A percentile compares a stretch with the other conserved stretches of the same genome.
phyloP scores from a whole-genome alignment of 1,140 invertebrate species.

The Armadillidium nasatum region DNA sequence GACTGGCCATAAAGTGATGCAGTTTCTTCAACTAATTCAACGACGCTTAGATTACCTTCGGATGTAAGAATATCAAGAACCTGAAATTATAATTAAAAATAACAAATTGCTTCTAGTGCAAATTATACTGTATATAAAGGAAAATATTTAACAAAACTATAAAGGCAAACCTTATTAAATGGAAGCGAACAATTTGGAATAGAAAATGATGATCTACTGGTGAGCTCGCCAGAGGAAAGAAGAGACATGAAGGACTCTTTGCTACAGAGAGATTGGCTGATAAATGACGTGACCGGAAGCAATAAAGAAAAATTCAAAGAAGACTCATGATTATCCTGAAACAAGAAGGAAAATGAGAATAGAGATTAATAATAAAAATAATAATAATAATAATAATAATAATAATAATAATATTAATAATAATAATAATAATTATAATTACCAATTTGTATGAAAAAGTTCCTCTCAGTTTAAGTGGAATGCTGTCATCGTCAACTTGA shows the following conservation, averaged over 20 bases:
- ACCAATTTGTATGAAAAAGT: background rate
- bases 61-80: background rate
- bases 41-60: background rate
- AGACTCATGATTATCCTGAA: background rate
- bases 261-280: background rate
- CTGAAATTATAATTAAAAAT: background rate
- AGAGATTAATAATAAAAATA: too few relatives aligned
- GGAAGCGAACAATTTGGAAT: background rate
- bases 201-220: background rate
- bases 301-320: background rate
- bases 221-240: background rate
- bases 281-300: background rate
- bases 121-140: too few relatives aligned
- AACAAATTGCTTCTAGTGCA: too few relatives aligned
- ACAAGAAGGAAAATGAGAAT: too few relatives aligned
- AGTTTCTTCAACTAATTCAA: background rate
- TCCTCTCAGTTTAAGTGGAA: background rate
- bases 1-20: slow-evolving; percentile 2
- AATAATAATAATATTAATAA: too few relatives aligned
- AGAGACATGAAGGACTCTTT: background rate
- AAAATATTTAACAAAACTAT: too few relatives aligned
- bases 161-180: background rate
- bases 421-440: background rate
- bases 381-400: too few relatives aligned
- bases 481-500: background rate